These are phyloP conservation scores for Nycteola revayana DNA, from an alignment of 2,888 invertebrate genomes.

Conservation along the genomic window DNA sequence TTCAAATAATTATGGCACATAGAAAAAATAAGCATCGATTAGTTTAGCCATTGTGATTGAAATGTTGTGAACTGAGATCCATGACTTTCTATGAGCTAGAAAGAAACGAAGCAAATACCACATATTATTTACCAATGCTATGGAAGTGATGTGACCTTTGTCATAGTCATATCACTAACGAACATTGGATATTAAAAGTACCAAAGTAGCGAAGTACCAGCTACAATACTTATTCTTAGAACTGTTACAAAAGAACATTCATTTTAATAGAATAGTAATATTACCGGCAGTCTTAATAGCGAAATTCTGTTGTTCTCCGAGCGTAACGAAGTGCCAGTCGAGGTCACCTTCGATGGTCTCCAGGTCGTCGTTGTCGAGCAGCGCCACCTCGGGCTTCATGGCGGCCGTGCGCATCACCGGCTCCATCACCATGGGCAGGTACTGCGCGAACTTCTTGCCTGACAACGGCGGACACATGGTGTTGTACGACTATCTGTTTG, in stretches of 20 bases:
- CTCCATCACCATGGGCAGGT: constrained; percentile 97
- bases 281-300: constrained; percentile 94
- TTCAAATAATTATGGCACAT: no score
- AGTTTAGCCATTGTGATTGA: background rate
- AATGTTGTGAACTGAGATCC: constrained; percentile 75
- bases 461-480: no score
- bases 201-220: no score
- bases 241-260: no score
- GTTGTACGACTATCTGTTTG: no score
- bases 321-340: constrained; percentile 96
- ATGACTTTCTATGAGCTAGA: constrained; percentile 54
- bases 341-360: constrained; percentile 92
- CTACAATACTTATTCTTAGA: no score
- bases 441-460: constrained; percentile 93
- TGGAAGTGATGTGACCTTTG: constrained; percentile 67
- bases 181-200: constrained; percentile 67
- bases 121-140: constrained; percentile 74
- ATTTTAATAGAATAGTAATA: no score
- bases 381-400: constrained; percentile 95
- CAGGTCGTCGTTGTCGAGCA: constrained; percentile 93
- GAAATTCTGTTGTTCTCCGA: constrained; percentile 97
- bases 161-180: constrained; percentile 66
- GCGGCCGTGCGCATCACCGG: constrained; percentile 95
- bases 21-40: no score
- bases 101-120: constrained; percentile 69